Evolutionary conservation across 1,140 invertebrate genomes (phyloP), one percentile per base, ranked within the genome.

Genomic region (Cotesia glomerata): DNA sequence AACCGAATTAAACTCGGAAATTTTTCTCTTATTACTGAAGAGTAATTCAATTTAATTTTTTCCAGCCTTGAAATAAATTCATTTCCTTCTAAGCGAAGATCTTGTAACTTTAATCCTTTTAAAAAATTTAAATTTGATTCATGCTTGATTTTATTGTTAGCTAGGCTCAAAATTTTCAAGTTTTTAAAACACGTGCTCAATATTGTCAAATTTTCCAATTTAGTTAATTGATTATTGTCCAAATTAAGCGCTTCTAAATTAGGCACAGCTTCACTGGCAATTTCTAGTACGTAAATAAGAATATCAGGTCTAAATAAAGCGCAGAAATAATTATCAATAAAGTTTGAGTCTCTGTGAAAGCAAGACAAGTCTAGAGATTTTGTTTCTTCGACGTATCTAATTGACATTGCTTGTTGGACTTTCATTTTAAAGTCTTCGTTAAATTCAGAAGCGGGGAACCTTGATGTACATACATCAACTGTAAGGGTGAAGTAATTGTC

Each of bases 1-100:
- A 97, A 85, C 88, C 91, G 91, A 13, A 91, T 73, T 66, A 97
- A 86, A 85, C 95, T 96, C 11, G 95, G 95, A 78, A 97, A 95
- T 80, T 90, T 91, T 82, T 93, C 94, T 82, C 95, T 90, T 78
- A 97, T 94, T 94, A 88, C 95, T 97, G 91, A 87, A 86, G 88
- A 89, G 82, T 74, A 82, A 88, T 84, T 88, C 73, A 83, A 86
- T 81, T 80, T 75, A 78, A 79, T 91, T 83, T 90, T 92, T 84
- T 92, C 96, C 39, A 45, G 78, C 91, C 93, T 80, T 92, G 90
- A 82, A 92, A 93, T 11, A 96, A 45, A 79, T 0, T 94, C 93
- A 86, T 97, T 97, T 76, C 92, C 93, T 84, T 93, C 91, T 59
- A 97, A 85, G 45, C 91, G 88, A 35, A 97, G 79, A 80, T 96